Conservation (phyloP, 2,113 vertebrate species). For the Clupea harengus region DNA sequence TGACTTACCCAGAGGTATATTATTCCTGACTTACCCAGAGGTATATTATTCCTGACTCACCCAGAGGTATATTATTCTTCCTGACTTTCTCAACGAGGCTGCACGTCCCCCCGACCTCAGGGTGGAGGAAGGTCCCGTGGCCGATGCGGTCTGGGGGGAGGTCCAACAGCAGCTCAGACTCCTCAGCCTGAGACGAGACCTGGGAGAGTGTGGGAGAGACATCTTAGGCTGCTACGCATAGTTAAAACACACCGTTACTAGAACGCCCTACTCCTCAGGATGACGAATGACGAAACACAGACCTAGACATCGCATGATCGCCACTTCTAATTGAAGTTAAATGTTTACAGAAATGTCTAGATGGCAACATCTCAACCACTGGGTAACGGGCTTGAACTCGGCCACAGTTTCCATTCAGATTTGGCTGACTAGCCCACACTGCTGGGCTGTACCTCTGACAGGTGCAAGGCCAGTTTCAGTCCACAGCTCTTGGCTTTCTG, state of each 20-base stretch:
- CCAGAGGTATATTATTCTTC: constrained; percentile 79
- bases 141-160: constrained; percentile 87
- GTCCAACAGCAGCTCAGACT: constrained; percentile 82
- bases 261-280: no score
- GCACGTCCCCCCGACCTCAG: constrained; percentile 71
- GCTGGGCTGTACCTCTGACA: constrained; percentile 60
- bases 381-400: no score
- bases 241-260: not conserved
- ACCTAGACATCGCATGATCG: no score
- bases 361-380: no score
- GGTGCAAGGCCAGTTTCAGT: constrained; percentile 88
- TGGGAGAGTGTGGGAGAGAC: not conserved
- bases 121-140: constrained; percentile 89
- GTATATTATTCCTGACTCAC: constrained; percentile 64
- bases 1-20: constrained; percentile 84
- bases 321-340: no score
- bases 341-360: no score
- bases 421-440: not conserved
- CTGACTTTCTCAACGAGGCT: constrained; percentile 82
- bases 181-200: constrained; percentile 76
- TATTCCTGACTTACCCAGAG: constrained; percentile 79
- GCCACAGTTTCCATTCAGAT: no score
- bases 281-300: no score
- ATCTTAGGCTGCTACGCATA: not conserved
- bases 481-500: constrained; percentile 84